Evolutionary conservation across 2,888 invertebrate species (phyloP), one percentile per base, ranked within the genome.

Genomic region (Ganaspis brasiliensis): DNA sequence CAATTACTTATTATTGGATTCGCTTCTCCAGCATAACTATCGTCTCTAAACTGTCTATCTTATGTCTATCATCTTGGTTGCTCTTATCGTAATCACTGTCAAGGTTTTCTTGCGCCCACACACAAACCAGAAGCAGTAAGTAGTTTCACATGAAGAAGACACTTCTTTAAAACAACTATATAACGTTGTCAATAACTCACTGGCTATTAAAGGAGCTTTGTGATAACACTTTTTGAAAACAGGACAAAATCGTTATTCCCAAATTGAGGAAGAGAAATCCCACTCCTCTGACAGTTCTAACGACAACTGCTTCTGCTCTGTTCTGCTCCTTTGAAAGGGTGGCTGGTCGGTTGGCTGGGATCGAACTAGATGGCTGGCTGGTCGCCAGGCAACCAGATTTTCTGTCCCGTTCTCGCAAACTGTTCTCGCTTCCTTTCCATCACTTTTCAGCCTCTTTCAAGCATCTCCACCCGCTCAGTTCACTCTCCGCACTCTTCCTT

Each of bases 361-460:
- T 91, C 91, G 91, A 90, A 91, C 90, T 90, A 88, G 90, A 89
- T 88, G 89, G 89, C 90, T 90, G 88, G 87, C 87, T 81, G 86
- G 88, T 87, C 85, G 87, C 87, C 87, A 91, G 89, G 91, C 91
- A 91, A 91, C 91, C 89, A 87, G 87, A 82, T 81, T 80, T 80
- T 83, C 82, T 79, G 61, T 86, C 86, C 83, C 84, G 74, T 82
- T 85, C 79, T 73, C 74, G 26, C 75, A 49, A 70, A 74, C 77
- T 74, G 80, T 35, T 76, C 63, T 78, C 77, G 49, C 77, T 73
- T 74, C 70, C 31, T 52, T 49, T 55, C 35, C 37, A 40, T 31
- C 56, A 31, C 12, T 37, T 56, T 21, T n/a, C 37, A 21, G 37
- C 35, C 73, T 49, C 76, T 45, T 70, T 79, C 78, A 55, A 56